Percentiles rank a stretch among this genome's conserved stretches.
Evolutionary conservation across 2,113 vertebrate species (phyloP).

Genomic region (Orcinus orca): DNA sequence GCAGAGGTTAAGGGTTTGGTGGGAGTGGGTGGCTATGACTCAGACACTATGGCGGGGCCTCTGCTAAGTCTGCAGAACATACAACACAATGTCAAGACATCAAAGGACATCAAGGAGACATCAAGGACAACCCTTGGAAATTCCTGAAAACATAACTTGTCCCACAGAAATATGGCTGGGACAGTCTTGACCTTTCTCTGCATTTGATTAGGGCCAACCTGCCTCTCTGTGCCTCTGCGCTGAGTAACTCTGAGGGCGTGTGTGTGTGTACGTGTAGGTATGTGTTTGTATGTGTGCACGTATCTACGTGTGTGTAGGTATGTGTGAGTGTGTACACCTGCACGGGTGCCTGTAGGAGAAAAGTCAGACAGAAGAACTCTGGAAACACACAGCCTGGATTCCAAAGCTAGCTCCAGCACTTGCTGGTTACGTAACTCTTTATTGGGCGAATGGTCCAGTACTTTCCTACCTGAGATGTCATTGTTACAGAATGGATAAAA

Average conservation of each 20-base stretch:
- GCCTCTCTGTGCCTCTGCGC: not conserved
- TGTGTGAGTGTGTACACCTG: too few species aligned
- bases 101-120: not conserved
- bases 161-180: not conserved
- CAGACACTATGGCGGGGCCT: too few species aligned
- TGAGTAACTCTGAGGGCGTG: not conserved
- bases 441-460: not conserved
- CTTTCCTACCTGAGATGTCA: not conserved
- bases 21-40: not conserved
- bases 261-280: not conserved
- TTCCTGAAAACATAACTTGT: not conserved
- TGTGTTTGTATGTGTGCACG: not conserved
- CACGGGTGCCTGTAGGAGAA: not conserved
- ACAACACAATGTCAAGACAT: too few species aligned
- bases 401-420: not conserved
- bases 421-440: not conserved
- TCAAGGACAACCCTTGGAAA: not conserved
- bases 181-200: not conserved
- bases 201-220: not conserved
- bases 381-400: not conserved
- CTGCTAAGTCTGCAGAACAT: not conserved
- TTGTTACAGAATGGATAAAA: not conserved
- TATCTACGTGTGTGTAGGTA: not conserved
- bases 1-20: fast-evolving
- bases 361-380: not conserved